A percentile compares a stretch with the other conserved stretches of the same genome.
Conservation (phyloP, 2,113 vertebrate genomes). For the Cacatua alba region DNA sequence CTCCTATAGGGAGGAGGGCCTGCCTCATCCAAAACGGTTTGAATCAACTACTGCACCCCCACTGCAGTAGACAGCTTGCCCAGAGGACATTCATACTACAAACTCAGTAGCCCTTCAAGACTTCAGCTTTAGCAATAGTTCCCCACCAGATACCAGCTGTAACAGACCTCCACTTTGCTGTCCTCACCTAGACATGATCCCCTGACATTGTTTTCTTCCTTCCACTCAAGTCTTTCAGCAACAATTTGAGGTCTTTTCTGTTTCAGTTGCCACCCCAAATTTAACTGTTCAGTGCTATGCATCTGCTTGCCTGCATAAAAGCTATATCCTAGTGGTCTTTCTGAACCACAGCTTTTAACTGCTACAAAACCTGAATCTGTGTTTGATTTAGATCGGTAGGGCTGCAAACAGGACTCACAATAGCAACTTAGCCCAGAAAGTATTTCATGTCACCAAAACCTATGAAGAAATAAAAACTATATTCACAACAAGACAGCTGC, state of each 20-base stretch:
- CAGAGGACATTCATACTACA: not conserved
- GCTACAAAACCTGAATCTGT: not conserved
- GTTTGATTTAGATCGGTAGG: not conserved
- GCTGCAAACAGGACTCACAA: not conserved
- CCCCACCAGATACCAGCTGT: not conserved
- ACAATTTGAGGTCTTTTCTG: not conserved
- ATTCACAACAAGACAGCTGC: not conserved
- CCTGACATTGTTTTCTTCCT: not conserved
- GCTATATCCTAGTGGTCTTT: not conserved
- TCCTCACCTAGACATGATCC: fast-evolving
- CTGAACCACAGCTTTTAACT: not conserved
- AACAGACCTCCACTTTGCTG: not conserved
- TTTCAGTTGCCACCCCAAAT: not conserved
- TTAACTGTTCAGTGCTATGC: not conserved
- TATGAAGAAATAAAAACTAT: not conserved
- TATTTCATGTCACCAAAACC: not conserved
- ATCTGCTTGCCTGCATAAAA: not conserved
- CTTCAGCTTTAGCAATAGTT: not conserved
- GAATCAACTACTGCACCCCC: not conserved
- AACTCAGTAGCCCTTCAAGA: not conserved
- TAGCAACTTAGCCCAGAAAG: not conserved
- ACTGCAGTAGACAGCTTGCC: not conserved
- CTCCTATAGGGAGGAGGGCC: not conserved
- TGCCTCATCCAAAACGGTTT: not conserved
- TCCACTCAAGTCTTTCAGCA: not conserved